Evolutionary conservation across 2,888 invertebrate genomes (phyloP), one percentile per base, ranked within the genome.

Genomic region (Netelia inedita): DNA sequence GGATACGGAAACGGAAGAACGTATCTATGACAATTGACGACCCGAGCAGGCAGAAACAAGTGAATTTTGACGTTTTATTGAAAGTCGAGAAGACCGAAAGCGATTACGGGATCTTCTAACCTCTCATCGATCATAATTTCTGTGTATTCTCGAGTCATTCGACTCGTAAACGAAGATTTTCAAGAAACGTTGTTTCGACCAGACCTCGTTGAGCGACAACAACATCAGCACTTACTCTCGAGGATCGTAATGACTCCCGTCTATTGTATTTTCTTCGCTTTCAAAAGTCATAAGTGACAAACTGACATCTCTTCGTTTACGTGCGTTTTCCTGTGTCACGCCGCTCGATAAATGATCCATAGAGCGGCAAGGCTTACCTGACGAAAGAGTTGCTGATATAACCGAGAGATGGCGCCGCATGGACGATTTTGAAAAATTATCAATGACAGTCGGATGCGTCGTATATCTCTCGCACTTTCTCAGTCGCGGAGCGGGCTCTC

Each of bases 281-380:
- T 83, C 85, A 88, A 83, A 88, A 88, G 87, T 90, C 88, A 89
- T 90, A 82, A 82, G 89, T 83, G 82, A 82, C 84, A 80, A 88
- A 87, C 81, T 90, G 88, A 89, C 89, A 87, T 89, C 84, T 89
- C 85, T 86, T 87, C 87, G 85, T 88, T 83, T 75, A 73, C 82
- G 82, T 79, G 82, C 82, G 76, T 78, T 72, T 72, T 41, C 78
- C 61, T 63, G n/a, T 71, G 61, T 61, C 78, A 79, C 11, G 21
- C 41, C 35, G 19, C 21, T 73, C 9, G 1, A 61, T 23, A 14
- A 46, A 19, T 35, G n/a, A 14, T 43, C 2, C 14, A 6, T 41
- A 14, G 6, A 23, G 28, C n/a, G 50, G 14, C 35, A 59, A 16
- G 9, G 2, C 8, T 19, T 1, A 61, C 3, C n/a, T 57, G 10